These are phyloP conservation scores for Drosophila koepferae DNA, from an alignment of 2,888 invertebrate species.

Conservation along the genomic window DNA sequence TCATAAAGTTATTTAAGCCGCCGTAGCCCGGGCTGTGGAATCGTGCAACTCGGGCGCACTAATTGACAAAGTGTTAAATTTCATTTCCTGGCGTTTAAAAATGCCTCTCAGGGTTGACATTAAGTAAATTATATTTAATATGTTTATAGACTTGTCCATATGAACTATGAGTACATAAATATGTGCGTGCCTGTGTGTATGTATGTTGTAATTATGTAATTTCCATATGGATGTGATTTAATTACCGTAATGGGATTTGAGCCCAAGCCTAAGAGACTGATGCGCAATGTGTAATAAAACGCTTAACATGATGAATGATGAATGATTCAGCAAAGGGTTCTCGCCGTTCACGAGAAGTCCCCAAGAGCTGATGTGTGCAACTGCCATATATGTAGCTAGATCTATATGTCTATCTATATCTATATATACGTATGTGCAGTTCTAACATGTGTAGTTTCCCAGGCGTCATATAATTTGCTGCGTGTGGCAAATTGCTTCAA, in stretches of 20 bases:
- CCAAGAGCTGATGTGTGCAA: slow-evolving; percentile 2
- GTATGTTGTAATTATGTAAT: slow-evolving; percentile 82
- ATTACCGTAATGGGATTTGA: slow-evolving; percentile 84
- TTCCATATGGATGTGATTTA: slow-evolving; percentile 84
- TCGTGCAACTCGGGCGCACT: slow-evolving; percentile 45
- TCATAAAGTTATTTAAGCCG: slow-evolving; percentile 38
- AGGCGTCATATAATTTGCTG: slow-evolving; percentile 67
- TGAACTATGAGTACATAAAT: slow-evolving; percentile 58
- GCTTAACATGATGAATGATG: slow-evolving; percentile 84
- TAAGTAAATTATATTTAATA: slow-evolving; percentile 85
- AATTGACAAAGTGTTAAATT: slow-evolving; percentile 82
- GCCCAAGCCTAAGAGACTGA: slow-evolving; percentile 54
- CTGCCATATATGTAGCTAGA: not conserved
- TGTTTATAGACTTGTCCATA: slow-evolving; percentile 81
- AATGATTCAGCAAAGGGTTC: slow-evolving; percentile 75
- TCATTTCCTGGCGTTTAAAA: slow-evolving; percentile 65
- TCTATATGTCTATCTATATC: not conserved
- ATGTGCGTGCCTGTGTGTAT: slow-evolving; percentile 26
- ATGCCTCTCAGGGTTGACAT: slow-evolving; percentile 71
- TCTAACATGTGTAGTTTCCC: slow-evolving; percentile 59
- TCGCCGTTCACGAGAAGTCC: slow-evolving; percentile 2
- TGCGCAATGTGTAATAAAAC: slow-evolving; percentile 81
- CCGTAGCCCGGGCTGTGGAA: slow-evolving; percentile 4
- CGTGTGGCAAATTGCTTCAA: slow-evolving; percentile 75
- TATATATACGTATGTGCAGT: not conserved